phyloP scores from a whole-genome alignment of 2,113 vertebrate genomes.

The Cercopithecus mona region DNA sequence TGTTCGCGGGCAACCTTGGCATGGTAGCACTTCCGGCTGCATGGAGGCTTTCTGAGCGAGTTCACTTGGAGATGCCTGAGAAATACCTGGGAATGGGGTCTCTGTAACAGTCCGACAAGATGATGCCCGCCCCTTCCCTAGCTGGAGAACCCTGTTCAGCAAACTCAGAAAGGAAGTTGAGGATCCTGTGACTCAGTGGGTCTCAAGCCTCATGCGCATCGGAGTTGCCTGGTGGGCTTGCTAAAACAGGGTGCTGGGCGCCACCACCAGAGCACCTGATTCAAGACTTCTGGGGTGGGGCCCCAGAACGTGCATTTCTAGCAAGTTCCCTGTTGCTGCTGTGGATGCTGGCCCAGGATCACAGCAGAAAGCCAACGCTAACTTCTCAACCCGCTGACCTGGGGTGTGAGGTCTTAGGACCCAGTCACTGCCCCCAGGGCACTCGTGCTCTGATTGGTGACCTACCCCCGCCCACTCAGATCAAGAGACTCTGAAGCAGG shows the following conservation, averaged over 20 bases:
- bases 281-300: neutral
- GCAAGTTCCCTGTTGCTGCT: neutral
- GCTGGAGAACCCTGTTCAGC: neutral
- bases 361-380: neutral
- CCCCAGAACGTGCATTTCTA: neutral
- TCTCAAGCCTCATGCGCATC: neutral
- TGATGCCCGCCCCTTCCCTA: neutral
- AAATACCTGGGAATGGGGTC: neutral
- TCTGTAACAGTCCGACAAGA: neutral
- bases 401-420: neutral
- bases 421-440: neutral
- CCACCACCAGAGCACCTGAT: neutral
- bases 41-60: neutral
- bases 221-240: neutral
- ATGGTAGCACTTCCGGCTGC: neutral
- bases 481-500: neutral
- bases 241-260: neutral
- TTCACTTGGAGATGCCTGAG: neutral
- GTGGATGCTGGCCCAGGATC: neutral
- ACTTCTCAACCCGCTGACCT: neutral
- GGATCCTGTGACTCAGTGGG: accelerated
- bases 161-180: neutral
- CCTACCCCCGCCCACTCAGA: neutral
- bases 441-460: neutral
- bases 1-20: neutral